Evolutionary conservation across 2,113 vertebrate genomes (phyloP).

Genomic region (Oriolus oriolus): DNA sequence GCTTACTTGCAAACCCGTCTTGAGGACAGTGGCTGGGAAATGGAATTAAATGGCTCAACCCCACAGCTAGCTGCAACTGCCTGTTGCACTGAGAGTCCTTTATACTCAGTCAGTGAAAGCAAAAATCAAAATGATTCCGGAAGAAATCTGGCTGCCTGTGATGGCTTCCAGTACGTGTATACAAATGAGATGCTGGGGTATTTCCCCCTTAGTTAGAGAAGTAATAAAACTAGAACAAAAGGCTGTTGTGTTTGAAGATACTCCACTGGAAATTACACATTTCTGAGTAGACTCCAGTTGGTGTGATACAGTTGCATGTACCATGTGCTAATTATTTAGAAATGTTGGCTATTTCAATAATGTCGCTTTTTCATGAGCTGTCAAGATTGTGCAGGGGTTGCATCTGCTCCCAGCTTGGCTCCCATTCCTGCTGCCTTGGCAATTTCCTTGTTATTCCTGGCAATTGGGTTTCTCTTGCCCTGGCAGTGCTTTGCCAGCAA

Average conservation of each 20-base stretch:
- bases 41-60: background rate
- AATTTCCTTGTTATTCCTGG: background rate
- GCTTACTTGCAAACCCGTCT: background rate
- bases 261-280: background rate
- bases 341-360: background rate
- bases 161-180: accelerated
- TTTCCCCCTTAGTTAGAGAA: background rate
- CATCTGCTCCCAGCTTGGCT: background rate
- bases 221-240: background rate
- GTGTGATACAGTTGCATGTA: background rate
- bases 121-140: background rate
- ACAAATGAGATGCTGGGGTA: background rate
- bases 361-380: background rate
- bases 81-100: background rate
- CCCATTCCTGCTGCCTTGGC: background rate
- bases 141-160: background rate
- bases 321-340: background rate
- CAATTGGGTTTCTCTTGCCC: background rate
- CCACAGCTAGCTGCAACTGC: background rate
- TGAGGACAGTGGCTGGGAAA: background rate
- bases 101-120: background rate
- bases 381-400: background rate
- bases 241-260: background rate
- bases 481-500: background rate
- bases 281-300: background rate